Evolutionary conservation across 2,113 vertebrate genomes (phyloP).

Genomic region (Megaptera novaeangliae): DNA sequence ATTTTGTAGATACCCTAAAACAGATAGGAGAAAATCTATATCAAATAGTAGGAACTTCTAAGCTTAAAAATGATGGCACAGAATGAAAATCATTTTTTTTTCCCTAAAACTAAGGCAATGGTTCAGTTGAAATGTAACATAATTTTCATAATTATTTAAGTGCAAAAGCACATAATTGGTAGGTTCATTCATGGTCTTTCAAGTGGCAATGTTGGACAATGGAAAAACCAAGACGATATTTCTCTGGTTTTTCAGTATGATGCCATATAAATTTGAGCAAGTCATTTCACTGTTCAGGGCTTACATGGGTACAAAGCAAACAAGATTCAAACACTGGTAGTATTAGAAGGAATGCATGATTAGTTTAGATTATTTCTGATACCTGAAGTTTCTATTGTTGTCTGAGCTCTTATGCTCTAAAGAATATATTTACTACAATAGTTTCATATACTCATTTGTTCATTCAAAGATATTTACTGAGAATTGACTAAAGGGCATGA

Average conservation of each 20-base stretch:
- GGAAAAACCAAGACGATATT: neutral
- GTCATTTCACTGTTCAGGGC: neutral
- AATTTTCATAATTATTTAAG: constrained; percentile 39
- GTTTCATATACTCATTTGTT: constrained; percentile 5
- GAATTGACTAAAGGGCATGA: neutral
- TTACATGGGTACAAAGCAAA: neutral
- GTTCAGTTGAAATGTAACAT: neutral
- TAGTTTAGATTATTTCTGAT: constrained; percentile 10
- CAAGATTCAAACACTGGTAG: neutral
- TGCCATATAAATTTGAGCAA: neutral
- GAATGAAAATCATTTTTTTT: neutral
- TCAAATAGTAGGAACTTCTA: neutral
- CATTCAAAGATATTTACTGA: neutral
- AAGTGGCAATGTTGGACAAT: neutral
- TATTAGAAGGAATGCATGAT: neutral
- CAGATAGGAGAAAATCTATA: neutral
- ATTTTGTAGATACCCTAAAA: constrained; percentile 26
- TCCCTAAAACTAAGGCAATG: neutral
- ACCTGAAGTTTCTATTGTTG: neutral
- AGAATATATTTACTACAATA: neutral
- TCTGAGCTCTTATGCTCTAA: neutral
- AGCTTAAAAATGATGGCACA: neutral
- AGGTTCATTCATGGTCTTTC: neutral
- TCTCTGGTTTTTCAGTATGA: neutral
- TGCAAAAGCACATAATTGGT: neutral